phyloP scores from a whole-genome alignment of 2,888 invertebrate species.

The Drosophila borborema region DNA sequence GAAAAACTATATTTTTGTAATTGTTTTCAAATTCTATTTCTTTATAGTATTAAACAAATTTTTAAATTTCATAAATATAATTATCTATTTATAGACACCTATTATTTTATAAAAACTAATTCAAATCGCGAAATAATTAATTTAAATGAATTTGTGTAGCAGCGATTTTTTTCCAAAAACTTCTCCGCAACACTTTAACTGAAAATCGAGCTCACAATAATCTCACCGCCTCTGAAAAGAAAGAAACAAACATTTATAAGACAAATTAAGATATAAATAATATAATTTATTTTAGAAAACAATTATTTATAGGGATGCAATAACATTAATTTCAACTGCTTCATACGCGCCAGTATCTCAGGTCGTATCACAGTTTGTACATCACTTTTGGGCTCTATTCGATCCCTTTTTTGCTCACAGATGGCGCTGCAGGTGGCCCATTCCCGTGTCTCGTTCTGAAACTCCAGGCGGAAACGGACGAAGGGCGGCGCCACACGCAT shows the following conservation, averaged over 20 bases:
- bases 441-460: conserved; percentile 41
- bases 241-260: conserved; percentile 20
- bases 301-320: background rate
- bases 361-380: conserved; percentile 33
- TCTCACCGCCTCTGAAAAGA: conserved; percentile 54
- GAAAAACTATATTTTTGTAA: background rate
- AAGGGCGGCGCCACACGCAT: conserved; percentile 49
- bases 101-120: background rate
- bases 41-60: background rate
- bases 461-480: conserved; percentile 40
- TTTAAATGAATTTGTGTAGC: background rate
- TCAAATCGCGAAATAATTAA: background rate
- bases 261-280: background rate
- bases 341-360: conserved; percentile 51
- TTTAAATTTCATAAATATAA: background rate
- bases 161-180: background rate
- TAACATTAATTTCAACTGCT: conserved; percentile 30
- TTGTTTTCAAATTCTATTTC: background rate
- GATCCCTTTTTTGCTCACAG: background rate
- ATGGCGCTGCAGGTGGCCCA: conserved; percentile 49
- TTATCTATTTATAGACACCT: background rate
- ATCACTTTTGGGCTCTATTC: conserved; percentile 30
- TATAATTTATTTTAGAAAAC: conserved; percentile 13
- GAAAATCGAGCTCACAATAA: background rate
- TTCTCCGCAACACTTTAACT: background rate